Evolutionary conservation across 2,113 vertebrate genomes (phyloP).

Genomic region (Mobula hypostoma): DNA sequence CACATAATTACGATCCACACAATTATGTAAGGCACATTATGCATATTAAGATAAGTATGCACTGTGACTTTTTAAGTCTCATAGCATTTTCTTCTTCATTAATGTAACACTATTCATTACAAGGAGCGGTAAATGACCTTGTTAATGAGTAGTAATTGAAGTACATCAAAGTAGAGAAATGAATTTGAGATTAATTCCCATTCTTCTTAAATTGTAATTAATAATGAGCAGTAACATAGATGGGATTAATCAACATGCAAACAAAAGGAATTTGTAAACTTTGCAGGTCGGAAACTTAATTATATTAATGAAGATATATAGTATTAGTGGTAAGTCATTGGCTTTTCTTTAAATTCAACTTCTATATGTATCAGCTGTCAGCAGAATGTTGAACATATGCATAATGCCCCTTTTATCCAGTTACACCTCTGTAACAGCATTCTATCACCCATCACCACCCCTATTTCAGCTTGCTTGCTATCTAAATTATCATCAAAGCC

Average conservation of each 20-base stretch:
- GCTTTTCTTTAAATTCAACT: neutral
- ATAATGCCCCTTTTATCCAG: neutral
- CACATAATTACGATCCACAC: neutral
- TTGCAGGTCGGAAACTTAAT: neutral
- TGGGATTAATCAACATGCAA: slow-evolving; percentile 13
- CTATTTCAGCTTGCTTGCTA: too few relatives aligned
- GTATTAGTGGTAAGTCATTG: neutral
- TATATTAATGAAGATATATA: neutral
- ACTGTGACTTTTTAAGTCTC: slow-evolving; percentile 4
- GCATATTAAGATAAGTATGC: neutral
- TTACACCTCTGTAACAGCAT: neutral
- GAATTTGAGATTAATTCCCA: slow-evolving; percentile 19
- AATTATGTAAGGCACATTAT: neutral
- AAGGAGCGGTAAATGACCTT: neutral
- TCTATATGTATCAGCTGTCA: neutral
- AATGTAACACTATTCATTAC: neutral
- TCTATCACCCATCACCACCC: neutral
- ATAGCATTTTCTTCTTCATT: slow-evolving; percentile 10
- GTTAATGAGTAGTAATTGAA: slow-evolving; percentile 5
- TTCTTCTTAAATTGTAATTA: slow-evolving; percentile 20
- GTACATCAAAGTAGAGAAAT: slow-evolving; percentile 10
- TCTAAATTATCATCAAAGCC: neutral
- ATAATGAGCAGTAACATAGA: neutral
- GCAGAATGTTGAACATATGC: neutral
- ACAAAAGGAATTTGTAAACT: neutral